Evolutionary conservation across 2,797 vertebrate species (phyloP).

Genomic region (Ciconia nigra): DNA sequence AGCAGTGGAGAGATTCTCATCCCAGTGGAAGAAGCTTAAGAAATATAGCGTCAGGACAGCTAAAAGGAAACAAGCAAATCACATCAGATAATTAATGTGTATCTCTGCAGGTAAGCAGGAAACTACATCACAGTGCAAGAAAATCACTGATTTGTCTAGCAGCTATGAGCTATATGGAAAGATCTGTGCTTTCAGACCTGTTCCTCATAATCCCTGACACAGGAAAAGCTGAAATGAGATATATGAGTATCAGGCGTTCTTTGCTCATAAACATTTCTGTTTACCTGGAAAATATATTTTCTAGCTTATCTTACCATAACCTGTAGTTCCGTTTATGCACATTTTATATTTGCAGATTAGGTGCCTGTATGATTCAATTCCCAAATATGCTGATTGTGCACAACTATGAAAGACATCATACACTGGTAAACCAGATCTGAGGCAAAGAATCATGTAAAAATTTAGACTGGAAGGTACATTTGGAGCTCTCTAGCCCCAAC

Average conservation of each 20-base stretch:
- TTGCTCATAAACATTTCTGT: background rate
- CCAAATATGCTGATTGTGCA: background rate
- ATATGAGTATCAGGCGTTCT: background rate
- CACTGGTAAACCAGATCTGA: background rate
- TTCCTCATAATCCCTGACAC: background rate
- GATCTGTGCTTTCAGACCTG: background rate
- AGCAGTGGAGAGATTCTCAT: constrained; percentile 88
- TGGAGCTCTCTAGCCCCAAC: background rate
- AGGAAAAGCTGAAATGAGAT: background rate
- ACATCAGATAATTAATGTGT: background rate
- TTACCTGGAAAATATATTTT: background rate
- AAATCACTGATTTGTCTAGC: background rate
- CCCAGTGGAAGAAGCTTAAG: constrained; percentile 90
- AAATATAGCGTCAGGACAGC: constrained; percentile 95
- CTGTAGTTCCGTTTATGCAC: background rate
- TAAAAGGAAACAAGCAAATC: constrained; percentile 55
- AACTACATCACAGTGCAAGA: background rate
- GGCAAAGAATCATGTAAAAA: background rate
- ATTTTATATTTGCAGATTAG: constrained; percentile 13
- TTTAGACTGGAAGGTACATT: background rate
- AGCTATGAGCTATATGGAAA: background rate
- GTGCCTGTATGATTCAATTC: background rate
- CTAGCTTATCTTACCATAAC: background rate
- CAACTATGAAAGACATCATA: background rate
- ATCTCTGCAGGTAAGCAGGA: background rate